A percentile compares a stretch with the other conserved stretches of the same genome.
These are phyloP conservation scores for Calosoma granatense DNA, from an alignment of 1,140 invertebrate genomes.

Conservation along the genomic window DNA sequence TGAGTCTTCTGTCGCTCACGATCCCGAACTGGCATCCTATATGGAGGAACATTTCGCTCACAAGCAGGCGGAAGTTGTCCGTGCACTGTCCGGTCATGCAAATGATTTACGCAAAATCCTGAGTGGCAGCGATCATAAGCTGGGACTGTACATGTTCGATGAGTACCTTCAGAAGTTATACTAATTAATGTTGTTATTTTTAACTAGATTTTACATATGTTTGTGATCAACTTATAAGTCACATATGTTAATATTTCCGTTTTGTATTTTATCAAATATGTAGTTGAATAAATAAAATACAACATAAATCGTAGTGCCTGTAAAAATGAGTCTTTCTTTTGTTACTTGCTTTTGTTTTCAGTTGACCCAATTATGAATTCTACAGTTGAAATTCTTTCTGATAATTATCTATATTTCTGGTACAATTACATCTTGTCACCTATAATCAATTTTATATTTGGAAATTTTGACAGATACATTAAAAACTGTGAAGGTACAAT, in stretches of 20 bases:
- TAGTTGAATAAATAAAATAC: neutral
- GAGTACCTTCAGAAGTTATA: conserved; percentile 57
- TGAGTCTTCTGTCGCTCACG: conserved; percentile 40
- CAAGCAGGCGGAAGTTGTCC: conserved; percentile 51
- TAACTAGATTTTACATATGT: no score
- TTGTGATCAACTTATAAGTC: neutral
- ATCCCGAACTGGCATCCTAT: conserved; percentile 59
- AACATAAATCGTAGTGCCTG: neutral
- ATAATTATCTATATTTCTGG: neutral
- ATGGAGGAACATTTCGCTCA: conserved; percentile 65
- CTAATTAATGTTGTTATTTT: no score
- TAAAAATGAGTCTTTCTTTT: no score
- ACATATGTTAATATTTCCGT: no score
- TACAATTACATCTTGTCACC: neutral
- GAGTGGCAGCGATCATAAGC: conserved; percentile 42
- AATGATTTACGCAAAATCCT: conserved; percentile 59
- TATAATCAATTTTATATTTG: neutral
- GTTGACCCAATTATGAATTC: neutral
- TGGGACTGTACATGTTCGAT: conserved; percentile 64
- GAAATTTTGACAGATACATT: neutral
- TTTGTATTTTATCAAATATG: neutral
- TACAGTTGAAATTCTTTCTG: neutral
- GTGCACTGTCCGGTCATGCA: conserved; percentile 58
- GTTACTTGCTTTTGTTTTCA: neutral
- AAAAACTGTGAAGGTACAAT: neutral